Conservation (phyloP, 1,140 invertebrate species). For the Rhagoletis zephyria region DNA sequence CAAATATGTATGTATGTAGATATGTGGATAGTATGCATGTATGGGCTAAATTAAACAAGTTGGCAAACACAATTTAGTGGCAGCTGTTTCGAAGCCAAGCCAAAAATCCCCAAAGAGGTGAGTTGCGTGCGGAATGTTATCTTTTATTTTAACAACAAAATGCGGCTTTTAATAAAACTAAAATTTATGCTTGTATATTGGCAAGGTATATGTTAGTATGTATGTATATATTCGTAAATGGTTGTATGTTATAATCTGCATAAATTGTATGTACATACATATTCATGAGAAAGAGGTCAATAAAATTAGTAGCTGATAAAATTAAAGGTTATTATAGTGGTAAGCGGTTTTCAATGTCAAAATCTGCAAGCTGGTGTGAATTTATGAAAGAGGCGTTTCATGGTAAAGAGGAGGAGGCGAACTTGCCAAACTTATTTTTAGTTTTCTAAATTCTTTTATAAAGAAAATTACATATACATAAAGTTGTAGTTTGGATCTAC, state of each 20-base stretch:
- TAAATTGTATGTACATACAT: background rate
- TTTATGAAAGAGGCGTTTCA: no score
- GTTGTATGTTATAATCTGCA: background rate
- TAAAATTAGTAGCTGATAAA: slow-evolving; percentile 9
- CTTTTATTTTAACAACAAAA: slow-evolving; percentile 18
- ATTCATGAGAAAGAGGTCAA: background rate
- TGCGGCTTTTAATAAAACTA: slow-evolving; percentile 21
- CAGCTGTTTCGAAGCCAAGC: slow-evolving; percentile 33
- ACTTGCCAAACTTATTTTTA: no score
- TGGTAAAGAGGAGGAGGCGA: no score
- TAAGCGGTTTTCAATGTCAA: slow-evolving; percentile 41
- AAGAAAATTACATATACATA: no score
- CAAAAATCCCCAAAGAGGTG: background rate
- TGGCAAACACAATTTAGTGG: slow-evolving; percentile 30
- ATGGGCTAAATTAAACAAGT: slow-evolving; percentile 30
- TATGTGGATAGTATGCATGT: background rate
- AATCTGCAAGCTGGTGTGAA: no score
- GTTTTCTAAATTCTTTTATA: background rate
- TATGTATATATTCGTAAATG: background rate
- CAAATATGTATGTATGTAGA: background rate
- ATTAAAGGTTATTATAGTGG: background rate
- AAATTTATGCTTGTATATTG: no score
- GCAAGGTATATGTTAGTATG: no score
- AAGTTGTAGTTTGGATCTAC: no score
- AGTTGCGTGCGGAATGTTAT: slow-evolving; percentile 26